Base-by-base conservation (phyloP, 2,888 invertebrate species). In the Xanthia icteritia region DNA sequence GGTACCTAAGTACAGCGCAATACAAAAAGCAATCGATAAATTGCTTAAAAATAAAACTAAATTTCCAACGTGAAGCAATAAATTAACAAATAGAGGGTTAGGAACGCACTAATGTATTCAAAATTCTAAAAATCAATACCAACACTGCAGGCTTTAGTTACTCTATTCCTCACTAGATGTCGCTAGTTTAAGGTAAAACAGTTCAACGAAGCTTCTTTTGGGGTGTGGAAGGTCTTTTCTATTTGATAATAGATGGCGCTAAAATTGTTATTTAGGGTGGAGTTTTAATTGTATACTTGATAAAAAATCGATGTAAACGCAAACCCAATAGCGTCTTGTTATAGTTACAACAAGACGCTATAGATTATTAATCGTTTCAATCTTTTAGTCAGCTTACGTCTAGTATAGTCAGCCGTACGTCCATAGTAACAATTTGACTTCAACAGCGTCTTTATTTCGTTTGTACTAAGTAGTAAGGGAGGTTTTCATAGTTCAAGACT, bases 151-250 rank as follows among this genome's bases (percentile, higher is more conserved):
- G 69, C 11, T 75, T 76, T 77, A 71, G 54, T 56, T 74, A 23
- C 1, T 71, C 93, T 92, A 92, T 81, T 90, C 76, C 20, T 76
- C 73, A 79, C 81, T 70, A 94, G 95, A 93, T 93, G 91, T 84
- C 90, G 68, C 75, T 82, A 77, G 45, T 66, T 56, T 5, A 0
- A 17, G 86, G 31, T 75, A 77, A 84, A 80, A 76, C 73, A 75
- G 69, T 71, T 23, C 36, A 31, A 20, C 13, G 15, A 69, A 39
- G 70, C 69, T 63, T 58, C 11, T n/a, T 8, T 20, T 39, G 1
- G 8, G 5, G 13, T n/a, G 69, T 27, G 5, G n/a, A n/a, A n/a
- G n/a, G n/a, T n/a, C n/a, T n/a, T n/a, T 54, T 58, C 78, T 82
- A 85, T 77, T 77, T 72, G 5, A 36, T 56, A 68, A 68, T 42